Evolutionary conservation across 37 sponge, comb jelly and placozoan species (phyloP).

Genomic region (Mnemiopsis leidyi): DNA sequence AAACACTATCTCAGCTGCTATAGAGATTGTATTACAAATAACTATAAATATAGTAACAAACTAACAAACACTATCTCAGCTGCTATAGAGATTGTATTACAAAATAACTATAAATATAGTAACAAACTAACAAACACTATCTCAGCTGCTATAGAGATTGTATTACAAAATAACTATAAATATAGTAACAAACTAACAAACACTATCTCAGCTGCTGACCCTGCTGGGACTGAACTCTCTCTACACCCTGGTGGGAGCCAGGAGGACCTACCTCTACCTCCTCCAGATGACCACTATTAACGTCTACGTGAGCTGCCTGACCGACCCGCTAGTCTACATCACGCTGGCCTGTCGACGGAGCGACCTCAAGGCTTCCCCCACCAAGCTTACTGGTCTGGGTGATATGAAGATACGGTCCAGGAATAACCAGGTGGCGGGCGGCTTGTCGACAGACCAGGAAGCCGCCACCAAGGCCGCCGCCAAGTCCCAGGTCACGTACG

Average conservation of each 20-base stretch:
- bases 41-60: no score
- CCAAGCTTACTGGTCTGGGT: background rate
- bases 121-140: no score
- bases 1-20: no score
- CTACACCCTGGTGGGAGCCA: background rate
- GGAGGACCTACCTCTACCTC: conserved; percentile 52
- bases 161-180: no score
- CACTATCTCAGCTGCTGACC: background rate
- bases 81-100: no score
- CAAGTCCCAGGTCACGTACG: background rate
- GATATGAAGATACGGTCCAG: background rate
- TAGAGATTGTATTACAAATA: no score
- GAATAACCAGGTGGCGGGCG: background rate
- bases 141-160: no score
- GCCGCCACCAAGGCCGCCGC: background rate
- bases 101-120: no score
- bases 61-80: no score
- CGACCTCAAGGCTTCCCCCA: background rate
- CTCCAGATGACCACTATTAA: conserved; percentile 48
- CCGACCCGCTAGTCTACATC: conserved; percentile 58
- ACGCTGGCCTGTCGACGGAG: conserved; percentile 16
- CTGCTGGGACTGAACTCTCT: conserved; percentile 9
- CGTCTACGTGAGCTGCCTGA: conserved; percentile 46
- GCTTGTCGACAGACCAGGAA: background rate
- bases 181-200: no score